phyloP scores from a whole-genome alignment of 92 coral and sea anemone species.

The Pocillopora grandis region DNA sequence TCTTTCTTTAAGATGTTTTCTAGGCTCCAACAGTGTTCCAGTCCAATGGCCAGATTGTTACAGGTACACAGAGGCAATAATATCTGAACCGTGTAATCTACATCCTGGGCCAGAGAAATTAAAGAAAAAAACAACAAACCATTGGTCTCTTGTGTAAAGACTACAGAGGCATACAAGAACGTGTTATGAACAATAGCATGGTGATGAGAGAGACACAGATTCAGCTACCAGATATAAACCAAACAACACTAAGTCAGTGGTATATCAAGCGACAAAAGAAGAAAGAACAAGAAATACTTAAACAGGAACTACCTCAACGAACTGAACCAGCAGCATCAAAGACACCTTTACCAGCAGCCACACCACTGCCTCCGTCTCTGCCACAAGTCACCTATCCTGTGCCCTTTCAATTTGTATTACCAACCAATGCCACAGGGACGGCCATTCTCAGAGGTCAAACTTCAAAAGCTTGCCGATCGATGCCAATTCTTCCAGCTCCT shows the following conservation, averaged over 20 bases:
- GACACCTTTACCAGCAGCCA: slow-evolving; percentile 44
- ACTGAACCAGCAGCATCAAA: neutral
- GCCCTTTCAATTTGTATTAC: slow-evolving; percentile 20
- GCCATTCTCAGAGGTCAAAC: neutral
- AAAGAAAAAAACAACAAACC: neutral
- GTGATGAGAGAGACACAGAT: slow-evolving; percentile 48
- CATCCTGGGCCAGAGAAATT: slow-evolving; percentile 30
- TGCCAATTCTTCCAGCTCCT: neutral
- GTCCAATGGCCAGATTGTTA: slow-evolving; percentile 61
- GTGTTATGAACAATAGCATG: slow-evolving; percentile 19
- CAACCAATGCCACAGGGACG: slow-evolving; percentile 42
- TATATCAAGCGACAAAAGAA: slow-evolving; percentile 46
- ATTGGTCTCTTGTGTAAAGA: slow-evolving; percentile 44
- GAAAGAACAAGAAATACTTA: slow-evolving; percentile 36
- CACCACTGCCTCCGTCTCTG: slow-evolving; percentile 19
- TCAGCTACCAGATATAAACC: slow-evolving; percentile 70
- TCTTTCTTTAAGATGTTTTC: slow-evolving; percentile 33
- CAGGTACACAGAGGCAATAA: slow-evolving; percentile 17
- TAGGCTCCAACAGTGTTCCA: slow-evolving; percentile 40
- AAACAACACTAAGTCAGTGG: slow-evolving; percentile 63
- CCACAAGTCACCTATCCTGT: slow-evolving; percentile 42
- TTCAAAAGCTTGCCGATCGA: neutral
- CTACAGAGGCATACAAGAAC: slow-evolving; percentile 47
- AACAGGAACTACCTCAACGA: slow-evolving; percentile 45
- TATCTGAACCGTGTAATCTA: slow-evolving; percentile 32